phyloP scores from a whole-genome alignment of 2,113 vertebrate genomes.

The Lampris megalopsis region DNA sequence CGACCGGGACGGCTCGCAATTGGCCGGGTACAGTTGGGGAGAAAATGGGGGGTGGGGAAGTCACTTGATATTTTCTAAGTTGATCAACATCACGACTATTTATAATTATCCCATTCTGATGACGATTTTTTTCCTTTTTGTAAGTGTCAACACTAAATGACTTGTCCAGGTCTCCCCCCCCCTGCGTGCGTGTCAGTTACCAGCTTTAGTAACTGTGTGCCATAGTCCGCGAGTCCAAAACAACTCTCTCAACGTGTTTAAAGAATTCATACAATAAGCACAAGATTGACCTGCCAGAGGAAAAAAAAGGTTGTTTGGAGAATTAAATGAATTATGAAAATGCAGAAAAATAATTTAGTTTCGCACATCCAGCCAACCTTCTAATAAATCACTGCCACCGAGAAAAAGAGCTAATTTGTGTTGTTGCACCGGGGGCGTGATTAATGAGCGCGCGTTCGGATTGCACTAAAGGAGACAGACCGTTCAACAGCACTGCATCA shows the following conservation, averaged over 20 bases:
- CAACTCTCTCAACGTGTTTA: slow-evolving; percentile 63
- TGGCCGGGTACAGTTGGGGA: no score
- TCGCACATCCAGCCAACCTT: slow-evolving; percentile 72
- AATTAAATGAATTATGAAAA: slow-evolving; percentile 80
- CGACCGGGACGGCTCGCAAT: no score
- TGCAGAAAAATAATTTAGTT: slow-evolving; percentile 77
- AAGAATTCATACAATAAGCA: slow-evolving; percentile 62
- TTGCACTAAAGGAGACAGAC: slow-evolving; percentile 62
- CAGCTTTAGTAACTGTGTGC: slow-evolving; percentile 36
- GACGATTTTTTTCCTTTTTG: no score
- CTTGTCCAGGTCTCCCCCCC: no score
- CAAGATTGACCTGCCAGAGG: slow-evolving; percentile 63
- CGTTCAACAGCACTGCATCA: slow-evolving; percentile 60
- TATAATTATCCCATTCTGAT: no score
- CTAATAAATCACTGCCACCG: slow-evolving; percentile 78
- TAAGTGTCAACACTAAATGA: no score
- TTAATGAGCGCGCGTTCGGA: slow-evolving; percentile 69
- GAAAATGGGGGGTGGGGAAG: no score
- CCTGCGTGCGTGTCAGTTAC: slow-evolving; percentile 20
- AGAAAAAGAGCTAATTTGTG: slow-evolving; percentile 77
- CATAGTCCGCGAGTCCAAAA: slow-evolving; percentile 18
- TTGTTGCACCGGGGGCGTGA: slow-evolving; percentile 76
- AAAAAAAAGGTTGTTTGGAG: slow-evolving; percentile 65
- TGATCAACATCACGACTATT: no score
- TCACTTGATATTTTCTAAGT: no score